These are phyloP conservation scores for Minunthozetes semirufus DNA, from an alignment of 2,888 invertebrate species.

Conservation along the genomic window DNA sequence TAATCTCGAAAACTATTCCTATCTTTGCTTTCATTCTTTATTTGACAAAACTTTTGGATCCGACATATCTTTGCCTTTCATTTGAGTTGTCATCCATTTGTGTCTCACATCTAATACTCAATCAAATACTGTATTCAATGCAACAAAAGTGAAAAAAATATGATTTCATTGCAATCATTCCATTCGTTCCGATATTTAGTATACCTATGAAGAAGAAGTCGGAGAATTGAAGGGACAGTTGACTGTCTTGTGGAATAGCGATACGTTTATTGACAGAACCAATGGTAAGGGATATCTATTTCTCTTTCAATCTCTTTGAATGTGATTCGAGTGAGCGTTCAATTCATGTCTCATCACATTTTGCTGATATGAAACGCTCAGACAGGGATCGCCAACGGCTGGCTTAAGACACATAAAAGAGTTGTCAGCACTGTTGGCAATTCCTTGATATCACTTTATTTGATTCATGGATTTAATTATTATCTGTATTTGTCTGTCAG, in stretches of 20 bases:
- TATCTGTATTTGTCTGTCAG: constrained; percentile 49
- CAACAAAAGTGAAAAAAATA: background rate
- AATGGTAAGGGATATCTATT: constrained; percentile 46
- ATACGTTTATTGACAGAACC: constrained; percentile 83
- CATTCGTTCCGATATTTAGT: constrained; percentile 51
- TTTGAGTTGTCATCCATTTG: too few relatives aligned
- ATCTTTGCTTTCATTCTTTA: too few relatives aligned
- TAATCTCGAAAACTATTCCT: too few relatives aligned
- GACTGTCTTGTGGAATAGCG: constrained; percentile 85
- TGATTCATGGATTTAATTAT: background rate
- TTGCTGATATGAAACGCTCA: background rate
- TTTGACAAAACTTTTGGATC: too few relatives aligned
- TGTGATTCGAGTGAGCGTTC: background rate
- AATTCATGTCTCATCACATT: constrained; percentile 21
- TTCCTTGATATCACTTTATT: background rate
- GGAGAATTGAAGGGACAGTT: constrained; percentile 63
- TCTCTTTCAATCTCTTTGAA: background rate
- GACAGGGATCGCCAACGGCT: too few relatives aligned
- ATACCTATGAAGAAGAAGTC: constrained; percentile 64
- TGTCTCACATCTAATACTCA: too few relatives aligned
- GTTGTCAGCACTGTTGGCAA: background rate
- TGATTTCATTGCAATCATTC: constrained; percentile 1
- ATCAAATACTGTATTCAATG: too few relatives aligned
- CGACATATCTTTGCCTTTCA: too few relatives aligned
- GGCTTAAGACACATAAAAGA: too few relatives aligned